These are phyloP conservation scores for Aphelocoma californica DNA, from an alignment of 2,797 vertebrate species.

Conservation along the genomic window DNA sequence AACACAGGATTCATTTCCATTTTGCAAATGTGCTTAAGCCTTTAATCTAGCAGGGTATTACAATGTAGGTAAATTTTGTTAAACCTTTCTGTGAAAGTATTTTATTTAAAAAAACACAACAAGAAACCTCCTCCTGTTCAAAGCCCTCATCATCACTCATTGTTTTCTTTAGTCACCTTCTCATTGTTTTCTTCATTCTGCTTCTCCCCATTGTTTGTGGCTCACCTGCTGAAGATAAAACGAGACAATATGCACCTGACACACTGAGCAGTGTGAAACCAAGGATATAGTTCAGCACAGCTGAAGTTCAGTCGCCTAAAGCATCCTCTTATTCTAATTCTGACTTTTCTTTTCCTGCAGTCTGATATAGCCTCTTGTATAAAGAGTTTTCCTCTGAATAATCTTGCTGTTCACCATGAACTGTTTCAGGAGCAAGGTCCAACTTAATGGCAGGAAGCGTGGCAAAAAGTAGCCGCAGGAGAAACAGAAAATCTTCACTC, in stretches of 20 bases:
- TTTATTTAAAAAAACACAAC: not conserved
- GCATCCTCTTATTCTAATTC: not conserved
- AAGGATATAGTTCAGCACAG: not conserved
- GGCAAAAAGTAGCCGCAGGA: not conserved
- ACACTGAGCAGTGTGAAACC: not conserved
- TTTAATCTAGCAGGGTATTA: slow-evolving; percentile 55
- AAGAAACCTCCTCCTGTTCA: not conserved
- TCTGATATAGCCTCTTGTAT: not conserved
- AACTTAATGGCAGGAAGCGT: not conserved
- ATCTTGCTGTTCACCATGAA: not conserved
- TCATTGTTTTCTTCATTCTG: slow-evolving; percentile 1
- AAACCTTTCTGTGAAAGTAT: slow-evolving; percentile 14
- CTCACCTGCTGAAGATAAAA: not conserved
- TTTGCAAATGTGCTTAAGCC: slow-evolving; percentile 54
- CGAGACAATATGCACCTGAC: not conserved
- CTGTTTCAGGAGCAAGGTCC: not conserved
- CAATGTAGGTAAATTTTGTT: slow-evolving; percentile 37
- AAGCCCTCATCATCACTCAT: not conserved
- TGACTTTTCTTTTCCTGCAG: not conserved
- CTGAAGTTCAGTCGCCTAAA: slow-evolving; percentile 1
- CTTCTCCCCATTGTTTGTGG: not conserved
- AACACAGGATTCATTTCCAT: slow-evolving; percentile 52
- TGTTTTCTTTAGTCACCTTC: slow-evolving; percentile 1
- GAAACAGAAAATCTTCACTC: not conserved
- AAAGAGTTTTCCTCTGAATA: not conserved